phyloP scores from a whole-genome alignment of 2,888 invertebrate genomes.

The Drosophila anomelani region DNA sequence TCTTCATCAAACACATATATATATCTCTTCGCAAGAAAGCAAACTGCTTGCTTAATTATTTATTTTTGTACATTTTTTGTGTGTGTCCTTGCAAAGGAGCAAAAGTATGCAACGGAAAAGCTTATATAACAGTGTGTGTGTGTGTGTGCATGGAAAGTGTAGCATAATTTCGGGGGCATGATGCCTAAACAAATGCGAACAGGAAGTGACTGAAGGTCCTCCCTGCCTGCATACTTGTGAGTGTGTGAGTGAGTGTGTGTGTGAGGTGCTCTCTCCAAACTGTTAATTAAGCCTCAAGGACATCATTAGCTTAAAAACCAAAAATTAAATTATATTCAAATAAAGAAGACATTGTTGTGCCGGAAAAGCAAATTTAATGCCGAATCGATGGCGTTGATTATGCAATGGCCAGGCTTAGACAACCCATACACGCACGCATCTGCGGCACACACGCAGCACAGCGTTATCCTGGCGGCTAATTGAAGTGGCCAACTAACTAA shows the following conservation, averaged over 20 bases:
- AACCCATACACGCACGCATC: conserved; percentile 13
- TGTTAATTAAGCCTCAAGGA: conserved; percentile 74
- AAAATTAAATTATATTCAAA: background rate
- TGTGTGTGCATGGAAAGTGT: conserved; percentile 38
- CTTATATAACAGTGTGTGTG: conserved; percentile 41
- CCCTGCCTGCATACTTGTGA: conserved; percentile 2
- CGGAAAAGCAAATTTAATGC: conserved; percentile 18
- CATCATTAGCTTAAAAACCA: conserved; percentile 35
- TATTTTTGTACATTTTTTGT: conserved; percentile 11
- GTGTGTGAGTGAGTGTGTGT: conserved; percentile 1
- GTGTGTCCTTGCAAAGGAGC: background rate
- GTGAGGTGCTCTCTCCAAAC: conserved; percentile 26
- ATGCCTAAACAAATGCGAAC: conserved; percentile 51
- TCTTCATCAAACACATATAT: background rate
- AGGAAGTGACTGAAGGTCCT: conserved; percentile 31
- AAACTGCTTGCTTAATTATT: no score
- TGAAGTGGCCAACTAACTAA: conserved; percentile 61
- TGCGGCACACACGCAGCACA: conserved; percentile 3
- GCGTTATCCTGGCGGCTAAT: conserved; percentile 47
- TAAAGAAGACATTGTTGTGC: no score
- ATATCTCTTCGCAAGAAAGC: background rate
- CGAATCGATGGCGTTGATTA: conserved; percentile 49
- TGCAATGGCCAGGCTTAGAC: conserved; percentile 48
- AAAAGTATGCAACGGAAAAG: conserved; percentile 41
- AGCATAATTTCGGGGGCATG: conserved; percentile 70